phyloP scores from a whole-genome alignment of 2,888 invertebrate species.

The Trichopoda pennipes region DNA sequence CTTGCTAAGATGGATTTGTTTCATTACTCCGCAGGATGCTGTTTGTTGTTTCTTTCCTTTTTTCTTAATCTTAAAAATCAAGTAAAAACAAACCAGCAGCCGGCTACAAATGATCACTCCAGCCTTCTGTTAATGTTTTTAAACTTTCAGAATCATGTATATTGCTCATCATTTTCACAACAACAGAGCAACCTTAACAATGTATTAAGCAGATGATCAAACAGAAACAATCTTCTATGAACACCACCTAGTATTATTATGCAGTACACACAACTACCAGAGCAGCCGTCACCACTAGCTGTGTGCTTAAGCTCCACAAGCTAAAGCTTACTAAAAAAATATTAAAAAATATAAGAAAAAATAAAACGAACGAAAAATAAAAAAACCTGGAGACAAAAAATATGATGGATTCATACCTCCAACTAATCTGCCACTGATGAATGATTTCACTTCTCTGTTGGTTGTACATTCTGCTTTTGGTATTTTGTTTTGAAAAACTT shows the following conservation, averaged over 20 bases:
- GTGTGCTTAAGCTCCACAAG: slow-evolving; percentile 43
- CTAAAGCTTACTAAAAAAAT: slow-evolving; percentile 49
- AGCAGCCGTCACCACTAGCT: slow-evolving; percentile 55
- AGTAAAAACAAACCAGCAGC: slow-evolving; percentile 64
- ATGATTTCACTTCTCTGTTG: slow-evolving; percentile 74
- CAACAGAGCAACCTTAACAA: slow-evolving; percentile 33
- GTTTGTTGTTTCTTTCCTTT: slow-evolving; percentile 23
- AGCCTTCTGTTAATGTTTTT: slow-evolving; percentile 55
- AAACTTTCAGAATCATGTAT: slow-evolving; percentile 46
- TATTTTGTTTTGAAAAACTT: slow-evolving; percentile 53
- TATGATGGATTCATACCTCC: slow-evolving; percentile 81
- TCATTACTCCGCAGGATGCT: neutral
- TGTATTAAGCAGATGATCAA: slow-evolving; percentile 80
- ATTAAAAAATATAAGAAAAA: slow-evolving; percentile 42
- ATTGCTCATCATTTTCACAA: slow-evolving; percentile 77
- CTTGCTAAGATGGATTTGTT: slow-evolving; percentile 32
- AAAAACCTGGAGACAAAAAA: slow-evolving; percentile 46
- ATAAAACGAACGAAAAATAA: slow-evolving; percentile 69
- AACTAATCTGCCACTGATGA: slow-evolving; percentile 81
- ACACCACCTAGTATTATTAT: slow-evolving; percentile 49
- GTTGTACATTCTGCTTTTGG: slow-evolving; percentile 42
- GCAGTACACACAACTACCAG: slow-evolving; percentile 27
- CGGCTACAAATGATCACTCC: slow-evolving; percentile 50
- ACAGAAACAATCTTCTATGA: slow-evolving; percentile 79
- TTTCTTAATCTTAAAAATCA: slow-evolving; percentile 57